Evolutionary conservation across 1,140 invertebrate species (phyloP).

Genomic region (Drosophila yakuba): DNA sequence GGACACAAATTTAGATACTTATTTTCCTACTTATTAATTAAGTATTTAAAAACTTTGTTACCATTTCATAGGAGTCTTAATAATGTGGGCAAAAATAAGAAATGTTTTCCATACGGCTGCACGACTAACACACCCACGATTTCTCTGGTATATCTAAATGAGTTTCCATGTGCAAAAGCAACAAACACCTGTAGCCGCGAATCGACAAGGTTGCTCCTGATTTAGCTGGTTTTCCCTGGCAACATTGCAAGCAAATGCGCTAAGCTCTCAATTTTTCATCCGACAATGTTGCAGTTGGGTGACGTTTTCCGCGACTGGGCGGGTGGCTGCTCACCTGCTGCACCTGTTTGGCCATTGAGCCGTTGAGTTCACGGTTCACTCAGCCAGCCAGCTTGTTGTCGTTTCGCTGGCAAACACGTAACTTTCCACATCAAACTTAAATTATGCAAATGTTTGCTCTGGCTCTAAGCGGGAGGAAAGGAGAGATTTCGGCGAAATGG

Average conservation of each 20-base stretch:
- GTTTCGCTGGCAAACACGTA: slow-evolving; percentile 31
- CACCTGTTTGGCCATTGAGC: slow-evolving; percentile 38
- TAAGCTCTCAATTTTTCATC: slow-evolving; percentile 36
- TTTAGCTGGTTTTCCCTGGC: slow-evolving; percentile 33
- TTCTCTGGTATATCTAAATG: slow-evolving; percentile 5
- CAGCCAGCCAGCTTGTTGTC: slow-evolving; percentile 36
- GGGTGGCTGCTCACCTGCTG: slow-evolving; percentile 9
- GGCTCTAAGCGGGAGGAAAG: slow-evolving; percentile 16
- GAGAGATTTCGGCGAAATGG: background rate
- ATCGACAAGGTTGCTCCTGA: slow-evolving; percentile 20
- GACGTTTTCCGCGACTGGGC: slow-evolving; percentile 1
- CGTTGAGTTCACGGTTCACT: slow-evolving; percentile 23
- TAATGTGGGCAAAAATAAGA: too few relatives aligned
- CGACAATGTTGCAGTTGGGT: slow-evolving; percentile 59
- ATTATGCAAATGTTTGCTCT: slow-evolving; percentile 49
- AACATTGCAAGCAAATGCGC: slow-evolving; percentile 36
- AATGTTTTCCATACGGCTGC: too few relatives aligned
- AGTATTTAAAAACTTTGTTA: too few relatives aligned
- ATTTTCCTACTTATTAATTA: too few relatives aligned
- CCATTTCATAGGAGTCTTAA: too few relatives aligned
- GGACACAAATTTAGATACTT: background rate
- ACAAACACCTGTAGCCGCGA: slow-evolving; percentile 60
- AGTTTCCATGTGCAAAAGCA: slow-evolving; percentile 24
- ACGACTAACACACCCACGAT: too few relatives aligned
- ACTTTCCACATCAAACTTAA: slow-evolving; percentile 51